Evolutionary conservation across 2,797 vertebrate genomes (phyloP), one percentile per base, ranked within the genome.

Genomic region (Mus minutoides): DNA sequence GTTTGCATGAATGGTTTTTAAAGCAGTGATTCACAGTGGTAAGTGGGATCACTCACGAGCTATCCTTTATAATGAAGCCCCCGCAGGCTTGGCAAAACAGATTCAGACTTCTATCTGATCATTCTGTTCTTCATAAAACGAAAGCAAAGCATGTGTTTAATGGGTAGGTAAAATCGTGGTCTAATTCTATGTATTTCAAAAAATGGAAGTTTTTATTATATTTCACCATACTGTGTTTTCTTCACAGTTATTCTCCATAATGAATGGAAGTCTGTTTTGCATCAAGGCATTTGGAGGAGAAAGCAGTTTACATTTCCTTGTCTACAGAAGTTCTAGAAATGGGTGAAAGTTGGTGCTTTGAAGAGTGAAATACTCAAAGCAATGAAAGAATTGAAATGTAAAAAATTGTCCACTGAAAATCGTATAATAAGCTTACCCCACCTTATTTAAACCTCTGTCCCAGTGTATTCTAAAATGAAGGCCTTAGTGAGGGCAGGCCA

Each of bases 1-100:
- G 75, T 97, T 93, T 69, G 85, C 12, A 49, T 40, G 49, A 73
- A 58, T 56, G 46, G 24, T 84, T 97, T 88, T 75, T 52, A 94
- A 56, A 94, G 83, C 80, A 94, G 92, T 62, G 49, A 54, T 94
- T 60, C 84, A 94, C 95, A 88, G 46, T 54, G 69, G 69, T 14
- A 6, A 79, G 19, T 26, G 19, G 43, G 67, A 86, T 84, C 6
- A 69, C 29, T 87, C 6, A 75, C 19, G 7, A 73, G 94, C 52
- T 43, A 13, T 7, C 0, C 0, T 11, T 13, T 62, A 4, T 52
- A 58, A 96, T 78, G 69, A 95, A 95, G 43, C 49, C 17, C 17
- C 9, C 21, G 34, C 60, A 88, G 11, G 34, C 24, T 93, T 87
- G 89, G 85, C 31, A 92, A 37, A 79, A 29, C 19, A 40, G 5